Conservation (phyloP, 2,888 invertebrate species). For the Acleris cristana region DNA sequence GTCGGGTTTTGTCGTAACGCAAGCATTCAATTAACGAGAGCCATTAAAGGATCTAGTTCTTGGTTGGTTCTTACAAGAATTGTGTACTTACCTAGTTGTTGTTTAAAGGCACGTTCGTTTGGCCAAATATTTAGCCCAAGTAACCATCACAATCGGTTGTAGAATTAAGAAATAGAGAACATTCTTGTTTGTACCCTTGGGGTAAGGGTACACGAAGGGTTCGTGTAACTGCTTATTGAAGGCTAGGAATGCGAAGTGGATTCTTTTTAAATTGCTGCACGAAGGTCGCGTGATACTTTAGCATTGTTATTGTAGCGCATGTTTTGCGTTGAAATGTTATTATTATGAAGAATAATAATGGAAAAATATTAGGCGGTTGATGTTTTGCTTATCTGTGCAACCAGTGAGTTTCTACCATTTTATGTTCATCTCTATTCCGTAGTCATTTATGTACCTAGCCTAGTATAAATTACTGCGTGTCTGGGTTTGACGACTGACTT, state of each 20-base stretch:
- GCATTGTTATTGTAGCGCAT: conserved; percentile 8
- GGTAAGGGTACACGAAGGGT: conserved; percentile 24
- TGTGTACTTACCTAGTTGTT: conserved; percentile 1
- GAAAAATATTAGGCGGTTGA: too few relatives aligned
- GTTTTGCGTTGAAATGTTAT: not conserved
- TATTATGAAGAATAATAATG: not conserved
- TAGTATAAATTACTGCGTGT: too few relatives aligned
- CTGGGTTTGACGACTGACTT: too few relatives aligned
- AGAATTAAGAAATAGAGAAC: conserved; percentile 9
- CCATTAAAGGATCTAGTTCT: conserved; percentile 17
- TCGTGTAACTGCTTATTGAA: conserved; percentile 32
- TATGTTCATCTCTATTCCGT: too few relatives aligned
- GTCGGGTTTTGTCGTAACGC: not conserved
- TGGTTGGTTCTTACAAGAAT: conserved; percentile 1
- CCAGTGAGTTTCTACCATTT: too few relatives aligned
- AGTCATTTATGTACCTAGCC: too few relatives aligned
- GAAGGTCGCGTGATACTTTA: conserved; percentile 20
- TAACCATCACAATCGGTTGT: too few relatives aligned
- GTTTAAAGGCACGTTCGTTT: not conserved
- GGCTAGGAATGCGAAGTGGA: conserved; percentile 21
- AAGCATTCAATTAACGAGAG: conserved; percentile 20
- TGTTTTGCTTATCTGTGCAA: too few relatives aligned
- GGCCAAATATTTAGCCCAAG: not conserved
- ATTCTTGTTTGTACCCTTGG: conserved; percentile 15
- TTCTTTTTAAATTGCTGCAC: conserved; percentile 29